Percentiles rank a stretch among this genome's conserved stretches.
phyloP scores from a whole-genome alignment of 2,113 vertebrate species.

The Ascaphus truei region DNA sequence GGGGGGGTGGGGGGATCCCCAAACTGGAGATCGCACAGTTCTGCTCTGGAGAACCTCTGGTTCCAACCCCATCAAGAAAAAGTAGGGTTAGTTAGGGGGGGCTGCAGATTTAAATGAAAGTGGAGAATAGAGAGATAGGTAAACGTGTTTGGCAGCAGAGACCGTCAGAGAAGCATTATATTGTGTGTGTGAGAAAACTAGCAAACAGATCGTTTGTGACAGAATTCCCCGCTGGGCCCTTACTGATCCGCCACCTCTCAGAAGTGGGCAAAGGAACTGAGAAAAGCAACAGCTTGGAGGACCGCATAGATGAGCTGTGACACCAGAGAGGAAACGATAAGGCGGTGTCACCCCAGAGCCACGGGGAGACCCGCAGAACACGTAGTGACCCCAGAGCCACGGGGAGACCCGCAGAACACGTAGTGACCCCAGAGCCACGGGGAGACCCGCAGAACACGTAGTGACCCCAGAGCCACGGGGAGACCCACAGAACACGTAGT shows the following conservation, averaged over 20 bases:
- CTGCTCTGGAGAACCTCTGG: too few relatives aligned
- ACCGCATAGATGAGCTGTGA: slow-evolving; percentile 16
- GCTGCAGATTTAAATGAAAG: too few relatives aligned
- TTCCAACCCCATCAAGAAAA: too few relatives aligned
- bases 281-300: neutral
- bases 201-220: neutral
- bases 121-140: too few relatives aligned
- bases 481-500: slow-evolving; percentile 4
- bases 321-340: neutral
- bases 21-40: too few relatives aligned
- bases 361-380: neutral
- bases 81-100: too few relatives aligned
- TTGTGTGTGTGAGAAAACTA: too few relatives aligned
- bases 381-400: slow-evolving; percentile 9
- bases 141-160: too few relatives aligned
- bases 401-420: neutral
- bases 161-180: too few relatives aligned
- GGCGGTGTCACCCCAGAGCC: neutral
- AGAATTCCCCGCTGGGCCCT: neutral
- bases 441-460: slow-evolving; percentile 1
- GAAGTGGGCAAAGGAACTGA: neutral
- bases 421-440: slow-evolving; percentile 11
- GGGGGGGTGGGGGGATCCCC: too few relatives aligned
- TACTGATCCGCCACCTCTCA: neutral
- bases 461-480: slow-evolving; percentile 2